These are phyloP conservation scores for Tachina fera DNA, from an alignment of 2,888 invertebrate genomes.

Conservation along the genomic window DNA sequence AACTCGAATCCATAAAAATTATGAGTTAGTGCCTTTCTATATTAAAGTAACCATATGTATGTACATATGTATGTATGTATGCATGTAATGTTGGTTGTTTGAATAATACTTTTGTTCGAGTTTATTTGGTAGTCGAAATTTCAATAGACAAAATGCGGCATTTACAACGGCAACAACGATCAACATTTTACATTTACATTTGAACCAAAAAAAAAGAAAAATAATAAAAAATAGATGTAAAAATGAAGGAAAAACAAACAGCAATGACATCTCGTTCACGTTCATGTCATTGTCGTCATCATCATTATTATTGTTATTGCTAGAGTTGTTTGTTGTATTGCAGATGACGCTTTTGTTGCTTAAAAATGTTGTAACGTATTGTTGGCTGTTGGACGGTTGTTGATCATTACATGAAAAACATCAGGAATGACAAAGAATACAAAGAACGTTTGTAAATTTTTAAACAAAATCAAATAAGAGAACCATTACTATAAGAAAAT, in stretches of 20 bases:
- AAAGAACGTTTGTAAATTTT: slow-evolving; percentile 65
- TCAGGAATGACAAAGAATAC: slow-evolving; percentile 70
- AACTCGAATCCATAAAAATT: too few relatives aligned
- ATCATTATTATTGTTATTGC: slow-evolving; percentile 63
- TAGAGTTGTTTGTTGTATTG: slow-evolving; percentile 48
- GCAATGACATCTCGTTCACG: slow-evolving; percentile 73
- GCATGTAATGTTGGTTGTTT: slow-evolving; percentile 3
- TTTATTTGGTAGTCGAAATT: slow-evolving; percentile 48
- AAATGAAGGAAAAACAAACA: slow-evolving; percentile 62
- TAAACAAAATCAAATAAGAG: slow-evolving; percentile 1
- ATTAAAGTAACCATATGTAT: too few relatives aligned
- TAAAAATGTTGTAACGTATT: slow-evolving; percentile 27
- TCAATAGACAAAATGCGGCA: slow-evolving; percentile 47
- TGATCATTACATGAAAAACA: slow-evolving; percentile 73
- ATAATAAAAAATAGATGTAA: background rate
- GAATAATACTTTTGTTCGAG: background rate
- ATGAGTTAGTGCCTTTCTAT: too few relatives aligned
- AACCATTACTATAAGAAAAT: slow-evolving; percentile 69
- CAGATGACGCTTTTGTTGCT: slow-evolving; percentile 55
- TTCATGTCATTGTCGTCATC: slow-evolving; percentile 73
- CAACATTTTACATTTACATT: slow-evolving; percentile 26
- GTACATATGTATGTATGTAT: background rate
- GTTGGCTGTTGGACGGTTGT: slow-evolving; percentile 68
- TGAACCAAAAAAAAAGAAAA: too few relatives aligned
- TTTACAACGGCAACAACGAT: slow-evolving; percentile 24